Evolutionary conservation across 2,797 vertebrate genomes (phyloP), one percentile per base, ranked within the genome.

Genomic region (Dallia pectoralis): DNA sequence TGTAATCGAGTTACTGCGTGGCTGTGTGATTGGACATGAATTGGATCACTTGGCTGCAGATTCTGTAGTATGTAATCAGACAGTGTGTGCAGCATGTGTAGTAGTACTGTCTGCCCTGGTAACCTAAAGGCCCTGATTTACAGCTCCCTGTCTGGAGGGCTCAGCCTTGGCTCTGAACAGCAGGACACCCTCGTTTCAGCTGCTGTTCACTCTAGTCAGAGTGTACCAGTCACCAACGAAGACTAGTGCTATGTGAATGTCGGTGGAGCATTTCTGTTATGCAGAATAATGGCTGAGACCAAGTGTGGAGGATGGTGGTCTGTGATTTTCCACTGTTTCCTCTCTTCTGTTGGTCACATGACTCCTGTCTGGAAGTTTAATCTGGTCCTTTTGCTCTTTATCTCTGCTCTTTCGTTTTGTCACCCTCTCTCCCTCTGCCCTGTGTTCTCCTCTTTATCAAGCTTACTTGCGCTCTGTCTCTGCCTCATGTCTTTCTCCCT

Each of bases 321-420:
- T 76, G 76, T 82, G 67, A 81, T 86, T 89, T 86, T 82, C 79
- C 84, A 82, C 81, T 77, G 73, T 80, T 77, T 83, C 74, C 22
- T 67, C 77, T 32, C 74, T 73, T 83, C 59, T 33, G 73, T 4
- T 70, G 64, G 77, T 87, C 85, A 85, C 86, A 74, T 85, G 80
- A 29, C 77, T 76, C 71, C 69, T 79, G 70, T 75, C 78, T 78
- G 75, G 73, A 85, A 79, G 84, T 87, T 74, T 89, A 84, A 86
- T 87, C 82, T 86, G 79, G 82, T 61, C 64, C 79, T 75, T 79
- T 73, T 15, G 18, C 14, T 25, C 36, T 25, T 2, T 25, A 19
- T 75, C 81, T 71, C 33, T 22, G 36, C 44, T 76, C 40, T 48
- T 15, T 64, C 27, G 32, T 29, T 51, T 9, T 15, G 16, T 7